Evolutionary conservation across 2,797 vertebrate genomes (phyloP), one percentile per base, ranked within the genome.

Genomic region (Cynopterus sphinx): DNA sequence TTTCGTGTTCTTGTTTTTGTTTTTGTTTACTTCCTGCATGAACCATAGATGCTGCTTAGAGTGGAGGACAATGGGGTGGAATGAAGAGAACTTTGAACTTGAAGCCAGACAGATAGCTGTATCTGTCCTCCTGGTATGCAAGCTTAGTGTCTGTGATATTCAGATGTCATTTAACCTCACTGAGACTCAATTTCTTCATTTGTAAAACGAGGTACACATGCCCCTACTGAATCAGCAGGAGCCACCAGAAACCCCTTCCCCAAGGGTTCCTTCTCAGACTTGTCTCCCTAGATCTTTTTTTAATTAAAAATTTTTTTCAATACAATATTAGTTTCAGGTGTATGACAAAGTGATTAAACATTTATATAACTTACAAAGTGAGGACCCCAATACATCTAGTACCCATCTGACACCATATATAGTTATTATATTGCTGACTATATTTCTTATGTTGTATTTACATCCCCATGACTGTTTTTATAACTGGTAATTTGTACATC

Each of bases 1-100:
- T 31, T 87, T 92, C 82, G 91, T 75, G 49, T 78, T 88, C 59
- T 94, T 59, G 16, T 68, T 92, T 97, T 68, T 59, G 16, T 68
- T 92, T 97, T 68, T 75, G 41, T 63, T 93, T 53, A 36, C 39
- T 65, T 96, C 65, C 82, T 93, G 33, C 65, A 6, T n/a, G 26
- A 85, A 61, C 19, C 36, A 0, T 4, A 55, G 36, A 51, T 13
- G 12, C 67, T 59, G 0, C 0, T 26, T 28, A n/a, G 53, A 46
- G 8, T 33, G 43, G 46, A 83, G 39, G 46, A 49, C 19, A 1
- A 6, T 9, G 16, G 31, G 55, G 41, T 43, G 12, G 51, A 33
- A 49, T 16, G 12, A 15, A 83, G 22, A 55, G 7, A 22, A 13
- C 28, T 51, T 59, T 61, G 46, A 87, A 28, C 43, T 36, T 61